These are phyloP conservation scores for Leptocoma aspasia DNA, from an alignment of 2,113 vertebrate genomes.

Conservation along the genomic window DNA sequence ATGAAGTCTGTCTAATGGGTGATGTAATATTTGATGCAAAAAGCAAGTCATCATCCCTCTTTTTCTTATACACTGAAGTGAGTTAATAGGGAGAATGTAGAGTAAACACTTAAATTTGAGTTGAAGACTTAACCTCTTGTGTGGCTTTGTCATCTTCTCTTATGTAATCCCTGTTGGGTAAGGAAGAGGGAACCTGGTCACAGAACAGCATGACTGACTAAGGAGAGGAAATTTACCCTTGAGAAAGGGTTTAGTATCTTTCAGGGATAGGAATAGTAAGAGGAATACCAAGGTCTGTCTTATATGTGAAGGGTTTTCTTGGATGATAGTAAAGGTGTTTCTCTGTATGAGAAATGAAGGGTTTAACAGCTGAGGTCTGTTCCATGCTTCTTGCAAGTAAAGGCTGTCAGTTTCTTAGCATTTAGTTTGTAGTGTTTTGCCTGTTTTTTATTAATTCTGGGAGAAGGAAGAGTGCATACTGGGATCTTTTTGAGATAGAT, in stretches of 20 bases:
- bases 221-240: background rate
- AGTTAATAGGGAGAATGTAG: background rate
- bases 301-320: background rate
- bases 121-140: background rate
- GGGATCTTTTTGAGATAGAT: background rate
- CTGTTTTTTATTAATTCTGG: background rate
- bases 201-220: background rate
- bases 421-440: background rate
- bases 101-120: background rate
- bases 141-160: background rate
- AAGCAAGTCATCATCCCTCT: background rate
- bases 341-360: background rate
- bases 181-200: background rate
- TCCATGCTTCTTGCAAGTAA: background rate
- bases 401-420: background rate
- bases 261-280: background rate
- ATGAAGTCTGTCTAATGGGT: background rate
- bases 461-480: background rate
- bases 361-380: background rate
- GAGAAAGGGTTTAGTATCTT: background rate
- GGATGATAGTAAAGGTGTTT: background rate
- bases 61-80: background rate
- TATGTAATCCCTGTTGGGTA: fast-evolving
- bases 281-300: background rate
- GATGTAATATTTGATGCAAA: background rate